Evolutionary conservation across 2,113 vertebrate genomes (phyloP), one percentile per base, ranked within the genome.

Genomic region (Zosterops pallidus): DNA sequence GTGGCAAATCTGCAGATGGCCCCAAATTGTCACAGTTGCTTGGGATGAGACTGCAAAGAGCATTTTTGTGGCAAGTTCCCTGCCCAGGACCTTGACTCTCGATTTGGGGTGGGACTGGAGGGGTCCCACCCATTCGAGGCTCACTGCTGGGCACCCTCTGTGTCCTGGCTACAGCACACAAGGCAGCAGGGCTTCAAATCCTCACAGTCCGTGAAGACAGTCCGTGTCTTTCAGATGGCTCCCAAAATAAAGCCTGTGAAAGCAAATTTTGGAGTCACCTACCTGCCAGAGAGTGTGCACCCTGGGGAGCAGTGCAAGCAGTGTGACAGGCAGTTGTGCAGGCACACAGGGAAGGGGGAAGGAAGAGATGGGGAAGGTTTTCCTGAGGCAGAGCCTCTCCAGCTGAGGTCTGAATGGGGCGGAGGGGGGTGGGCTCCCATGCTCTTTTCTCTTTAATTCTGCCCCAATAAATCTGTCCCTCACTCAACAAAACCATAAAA

Each of bases 1-100:
- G 67, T 95, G 89, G 80, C 83, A 94, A 96, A 95, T 88, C 68
- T 13, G 10, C 96, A 96, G 89, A 92, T 92, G 91, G 63, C 41
- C 71, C 31, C 53, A 69, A 0, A 86, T 80, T 72, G 67, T 76
- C 60, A 5, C 67, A 68, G 52, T 85, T 83, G 37, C 24, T 86
- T 5, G 4, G 28, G 62, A 68, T 56, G 49, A 86, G 62, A 15
- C 39, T 76, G 44, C 59, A 85, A 72, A 76, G 57, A 90, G 21
- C 26, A 47, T 47, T 88, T 88, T 46, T 62, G 46, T 15, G 18
- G 46, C 1, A 8, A 93, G 28, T 28, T 9, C 57, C 20, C 52
- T n/a, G 9, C 23, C 42, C 35, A 28, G 78, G 33, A 79, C 11
- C 29, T 70, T 31, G 31, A 29, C 9, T 21, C 7, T 14, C 0